Base-by-base conservation (phyloP, 1,140 invertebrate species). In the Glomeris maerens region DNA sequence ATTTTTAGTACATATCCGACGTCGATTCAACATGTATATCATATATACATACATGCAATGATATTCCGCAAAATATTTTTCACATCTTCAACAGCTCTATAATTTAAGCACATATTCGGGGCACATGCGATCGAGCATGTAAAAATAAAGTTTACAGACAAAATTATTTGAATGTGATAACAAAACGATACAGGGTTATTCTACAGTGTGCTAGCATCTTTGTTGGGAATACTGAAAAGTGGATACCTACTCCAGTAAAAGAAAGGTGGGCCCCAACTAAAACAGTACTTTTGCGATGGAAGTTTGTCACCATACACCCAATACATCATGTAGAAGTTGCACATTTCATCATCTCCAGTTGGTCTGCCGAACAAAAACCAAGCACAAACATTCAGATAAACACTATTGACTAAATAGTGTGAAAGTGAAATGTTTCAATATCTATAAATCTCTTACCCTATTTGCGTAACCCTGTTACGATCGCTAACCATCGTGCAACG, bases 271-370 rank as follows among this genome's bases (percentile, higher is more conserved):
- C 88, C 89, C 40, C 62, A 60, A 27, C 79, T 80, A 62, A 89
- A 92, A 63, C 91, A 96, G 61, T 86, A 87, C 65, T 91, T 88
- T 62, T 77, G 77, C 0, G 79, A 61, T 1, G 94, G 67, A 0
- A 85, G 82, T 29, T 78, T 73, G n/a, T 74, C 77, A n/a, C 80
- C 74, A 25, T 90, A 77, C 1, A 92, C 86, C 70, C 90, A 98
- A 68, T 96, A 98, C 91, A 98, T 96, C 20, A 98, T 67, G 69
- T 98, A 98, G 67, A 98, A 97, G 69, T 98, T 98, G 72, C 95
- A 98, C 95, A 98, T 98, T 72, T 98, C 95, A 64, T 98, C 90
- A 21, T 83, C 75, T 57, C 87, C 87, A 14, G 92, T 95, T 4
- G 79, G 66, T 1, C 87, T 86, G 64, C 42, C 64, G 62, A 42